A percentile compares a stretch with the other conserved stretches of the same genome.
Conservation (phyloP, 2,113 vertebrate genomes). For the Alaudala cheleensis region DNA sequence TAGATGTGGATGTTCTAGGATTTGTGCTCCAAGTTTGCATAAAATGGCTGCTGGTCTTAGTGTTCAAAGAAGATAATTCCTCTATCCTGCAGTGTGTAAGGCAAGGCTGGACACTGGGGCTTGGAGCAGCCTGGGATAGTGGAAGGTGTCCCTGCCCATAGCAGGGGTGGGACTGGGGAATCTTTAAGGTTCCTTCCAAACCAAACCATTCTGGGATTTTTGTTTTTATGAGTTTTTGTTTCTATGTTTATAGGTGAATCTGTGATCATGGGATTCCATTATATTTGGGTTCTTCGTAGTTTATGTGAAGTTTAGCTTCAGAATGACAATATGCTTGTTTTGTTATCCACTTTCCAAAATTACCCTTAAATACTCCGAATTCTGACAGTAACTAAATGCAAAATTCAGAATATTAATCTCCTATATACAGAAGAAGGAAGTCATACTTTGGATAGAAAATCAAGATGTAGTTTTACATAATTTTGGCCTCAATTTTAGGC, state of each 20-base stretch:
- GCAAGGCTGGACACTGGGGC: background rate
- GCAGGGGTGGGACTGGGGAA: background rate
- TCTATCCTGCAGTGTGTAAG: background rate
- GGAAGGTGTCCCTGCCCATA: background rate
- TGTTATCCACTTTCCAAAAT: background rate
- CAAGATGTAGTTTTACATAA: background rate
- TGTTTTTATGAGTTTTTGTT: too few species aligned
- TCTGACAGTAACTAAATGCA: background rate
- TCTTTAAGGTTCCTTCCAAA: background rate
- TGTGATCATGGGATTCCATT: background rate
- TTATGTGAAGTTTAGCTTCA: background rate
- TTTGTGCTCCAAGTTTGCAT: background rate
- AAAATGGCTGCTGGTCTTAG: background rate
- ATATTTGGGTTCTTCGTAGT: background rate
- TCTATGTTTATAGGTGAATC: background rate
- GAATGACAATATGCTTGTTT: accelerated
- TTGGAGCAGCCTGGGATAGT: background rate
- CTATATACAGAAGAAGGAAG: background rate
- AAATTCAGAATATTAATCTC: background rate
- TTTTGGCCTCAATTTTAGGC: background rate
- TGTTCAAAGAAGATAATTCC: background rate
- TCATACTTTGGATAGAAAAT: background rate
- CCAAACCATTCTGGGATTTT: background rate
- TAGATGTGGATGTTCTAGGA: background rate
- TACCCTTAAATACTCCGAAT: background rate